Evolutionary conservation across 2,888 invertebrate species (phyloP), one percentile per base, ranked within the genome.

Genomic region (Elegia similella): DNA sequence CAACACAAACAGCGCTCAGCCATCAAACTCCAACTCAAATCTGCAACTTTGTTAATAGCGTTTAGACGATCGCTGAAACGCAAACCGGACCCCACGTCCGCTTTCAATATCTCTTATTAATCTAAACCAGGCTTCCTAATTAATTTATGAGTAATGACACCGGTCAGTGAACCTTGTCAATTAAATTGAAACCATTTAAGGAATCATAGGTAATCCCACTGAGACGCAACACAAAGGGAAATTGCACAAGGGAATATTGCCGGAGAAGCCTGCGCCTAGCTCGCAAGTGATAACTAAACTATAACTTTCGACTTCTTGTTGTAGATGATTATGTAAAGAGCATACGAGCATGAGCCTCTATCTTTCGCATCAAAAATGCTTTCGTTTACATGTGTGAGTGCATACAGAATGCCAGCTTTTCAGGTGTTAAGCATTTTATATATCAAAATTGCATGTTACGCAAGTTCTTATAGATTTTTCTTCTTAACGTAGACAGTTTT

Each of bases 11-110:
- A 85, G 71, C 72, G 76, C 78, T 82, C 84, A 81, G 82, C 84
- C 84, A 83, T 86, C 84, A 83, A 88, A 87, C 82, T 85, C 80
- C 78, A 85, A 86, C 81, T 84, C 80, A 82, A 85, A 84, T 84
- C 78, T 75, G 77, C 76, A 86, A 87, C 85, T 88, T 86, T 79
- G 83, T 84, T 88, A 87, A 88, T 87, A 86, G 86, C 82, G 82
- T 82, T 86, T 82, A 80, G 81, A 80, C 76, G 76, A 81, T 84
- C 78, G 78, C 66, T 67, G 72, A 78, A 79, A 81, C 74, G 70
- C 75, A 76, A 68, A 71, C 65, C 70, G 70, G 7, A 68, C 72
- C 68, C 72, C 69, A 67, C 73, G 75, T 75, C 67, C 78, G 73
- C 72, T 70, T 75, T 75, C 69, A 69, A 68, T 68, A 71, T 70